Percentiles rank a stretch among this genome's conserved stretches.
These are phyloP conservation scores for Platorchestia sp. DNA, from an alignment of 1,140 invertebrate species.

Conservation along the genomic window DNA sequence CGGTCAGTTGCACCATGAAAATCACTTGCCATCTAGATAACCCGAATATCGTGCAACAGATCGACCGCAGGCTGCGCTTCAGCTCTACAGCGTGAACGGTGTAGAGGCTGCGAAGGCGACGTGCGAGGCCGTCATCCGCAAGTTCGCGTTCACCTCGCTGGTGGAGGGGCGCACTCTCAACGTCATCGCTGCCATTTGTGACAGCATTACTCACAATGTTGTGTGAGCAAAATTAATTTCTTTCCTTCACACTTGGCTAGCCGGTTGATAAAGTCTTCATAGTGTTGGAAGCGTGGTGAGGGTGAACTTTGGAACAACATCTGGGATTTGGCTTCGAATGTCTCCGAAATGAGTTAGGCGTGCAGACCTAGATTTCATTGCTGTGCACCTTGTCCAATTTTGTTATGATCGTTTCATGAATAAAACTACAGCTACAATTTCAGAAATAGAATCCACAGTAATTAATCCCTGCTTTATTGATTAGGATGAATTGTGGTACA, in stretches of 20 bases:
- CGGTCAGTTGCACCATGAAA: too few relatives aligned
- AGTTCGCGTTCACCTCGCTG: background rate
- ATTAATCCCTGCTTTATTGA: too few relatives aligned
- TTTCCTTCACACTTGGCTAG: background rate
- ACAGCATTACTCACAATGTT: background rate
- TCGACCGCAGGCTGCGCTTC: background rate
- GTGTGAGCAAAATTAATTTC: background rate
- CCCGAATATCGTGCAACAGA: too few relatives aligned
- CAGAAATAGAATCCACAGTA: too few relatives aligned
- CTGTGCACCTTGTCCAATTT: too few relatives aligned
- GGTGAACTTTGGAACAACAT: background rate
- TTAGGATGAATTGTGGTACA: too few relatives aligned
- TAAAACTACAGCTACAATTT: too few relatives aligned
- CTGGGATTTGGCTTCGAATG: too few relatives aligned
- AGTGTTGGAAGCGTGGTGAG: background rate
- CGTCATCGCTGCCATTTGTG: background rate
- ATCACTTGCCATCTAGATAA: too few relatives aligned
- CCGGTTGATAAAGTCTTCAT: background rate
- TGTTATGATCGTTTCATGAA: too few relatives aligned
- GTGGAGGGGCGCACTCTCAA: constrained; percentile 4
- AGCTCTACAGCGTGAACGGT: background rate
- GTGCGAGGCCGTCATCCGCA: background rate
- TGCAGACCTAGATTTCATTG: too few relatives aligned
- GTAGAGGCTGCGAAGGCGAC: background rate
- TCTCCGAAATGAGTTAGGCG: too few relatives aligned